These are phyloP conservation scores for Sus cebifrons DNA, from an alignment of 2,797 vertebrate species.

Conservation along the genomic window DNA sequence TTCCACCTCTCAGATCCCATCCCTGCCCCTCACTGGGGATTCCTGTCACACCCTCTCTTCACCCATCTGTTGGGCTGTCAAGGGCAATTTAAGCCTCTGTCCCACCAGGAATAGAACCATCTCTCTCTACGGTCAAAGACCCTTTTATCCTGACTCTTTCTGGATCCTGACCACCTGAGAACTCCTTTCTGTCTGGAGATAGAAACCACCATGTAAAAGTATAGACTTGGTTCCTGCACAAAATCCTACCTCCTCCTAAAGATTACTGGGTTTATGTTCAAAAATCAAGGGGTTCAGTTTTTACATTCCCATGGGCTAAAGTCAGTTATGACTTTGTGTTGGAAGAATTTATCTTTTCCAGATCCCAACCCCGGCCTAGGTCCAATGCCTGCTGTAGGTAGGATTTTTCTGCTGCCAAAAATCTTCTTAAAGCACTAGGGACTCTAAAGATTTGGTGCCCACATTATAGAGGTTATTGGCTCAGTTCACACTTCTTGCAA, in stretches of 20 bases:
- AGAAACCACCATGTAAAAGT: not conserved
- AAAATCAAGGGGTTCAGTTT: constrained; percentile 27
- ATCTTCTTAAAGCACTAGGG: constrained; percentile 29
- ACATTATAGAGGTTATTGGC: not conserved
- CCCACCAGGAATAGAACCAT: not conserved
- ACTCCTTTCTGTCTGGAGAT: not conserved
- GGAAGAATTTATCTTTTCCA: constrained; percentile 33
- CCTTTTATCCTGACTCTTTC: not conserved
- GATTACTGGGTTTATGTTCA: not conserved
- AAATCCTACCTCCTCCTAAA: not conserved
- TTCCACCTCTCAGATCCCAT: not conserved
- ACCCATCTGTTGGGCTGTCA: not conserved
- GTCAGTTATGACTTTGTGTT: not conserved
- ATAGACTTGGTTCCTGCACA: not conserved
- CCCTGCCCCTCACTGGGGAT: not conserved
- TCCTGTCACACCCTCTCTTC: not conserved
- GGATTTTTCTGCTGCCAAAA: constrained; percentile 3
- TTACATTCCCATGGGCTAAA: not conserved
- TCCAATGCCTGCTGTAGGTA: not conserved
- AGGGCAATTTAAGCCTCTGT: not conserved
- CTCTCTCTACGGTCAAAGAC: not conserved
- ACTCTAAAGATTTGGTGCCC: not conserved
- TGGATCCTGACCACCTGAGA: not conserved
- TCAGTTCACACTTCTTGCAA: not conserved
- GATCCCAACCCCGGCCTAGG: not conserved